Conservation (phyloP, 2,888 invertebrate species). For the Trypoxylon attenuatum region DNA sequence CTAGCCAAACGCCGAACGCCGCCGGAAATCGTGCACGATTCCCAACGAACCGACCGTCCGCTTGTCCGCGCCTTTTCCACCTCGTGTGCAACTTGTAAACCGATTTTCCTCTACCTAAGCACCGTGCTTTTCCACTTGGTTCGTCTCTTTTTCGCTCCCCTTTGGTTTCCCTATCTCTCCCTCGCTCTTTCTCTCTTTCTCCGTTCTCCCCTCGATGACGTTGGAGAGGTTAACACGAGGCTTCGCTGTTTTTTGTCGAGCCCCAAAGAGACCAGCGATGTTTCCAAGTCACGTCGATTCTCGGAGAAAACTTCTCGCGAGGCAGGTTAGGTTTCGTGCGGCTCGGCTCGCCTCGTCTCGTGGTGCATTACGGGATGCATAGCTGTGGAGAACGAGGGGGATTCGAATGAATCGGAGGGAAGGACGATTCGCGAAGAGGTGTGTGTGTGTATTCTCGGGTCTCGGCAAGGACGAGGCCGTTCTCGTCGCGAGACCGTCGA, state of each 20-base stretch:
- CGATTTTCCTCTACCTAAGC: neutral
- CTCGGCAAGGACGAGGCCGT: neutral
- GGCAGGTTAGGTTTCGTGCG: neutral
- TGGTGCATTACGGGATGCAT: neutral
- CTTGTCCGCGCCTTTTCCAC: conserved; percentile 45
- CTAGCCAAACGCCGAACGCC: conserved; percentile 45
- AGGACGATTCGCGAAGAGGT: too few relatives aligned
- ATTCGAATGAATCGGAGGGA: too few relatives aligned
- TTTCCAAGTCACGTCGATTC: too few relatives aligned
- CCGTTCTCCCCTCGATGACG: neutral
- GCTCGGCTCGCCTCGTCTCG: neutral
- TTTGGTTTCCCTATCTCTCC: neutral
- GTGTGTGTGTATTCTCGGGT: too few relatives aligned
- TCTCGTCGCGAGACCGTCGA: neutral
- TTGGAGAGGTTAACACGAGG: neutral
- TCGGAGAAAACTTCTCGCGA: too few relatives aligned
- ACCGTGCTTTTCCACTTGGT: neutral
- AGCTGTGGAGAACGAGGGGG: neutral
- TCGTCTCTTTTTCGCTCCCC: neutral
- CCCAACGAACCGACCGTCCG: conserved; percentile 3
- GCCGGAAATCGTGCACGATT: conserved; percentile 49
- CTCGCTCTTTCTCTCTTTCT: conserved; percentile 5
- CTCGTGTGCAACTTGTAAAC: conserved; percentile 31
- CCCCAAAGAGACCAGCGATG: neutral
- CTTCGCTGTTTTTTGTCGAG: neutral